Evolutionary conservation across 1,140 invertebrate species (phyloP).

Genomic region (Procambarus clarkii): DNA sequence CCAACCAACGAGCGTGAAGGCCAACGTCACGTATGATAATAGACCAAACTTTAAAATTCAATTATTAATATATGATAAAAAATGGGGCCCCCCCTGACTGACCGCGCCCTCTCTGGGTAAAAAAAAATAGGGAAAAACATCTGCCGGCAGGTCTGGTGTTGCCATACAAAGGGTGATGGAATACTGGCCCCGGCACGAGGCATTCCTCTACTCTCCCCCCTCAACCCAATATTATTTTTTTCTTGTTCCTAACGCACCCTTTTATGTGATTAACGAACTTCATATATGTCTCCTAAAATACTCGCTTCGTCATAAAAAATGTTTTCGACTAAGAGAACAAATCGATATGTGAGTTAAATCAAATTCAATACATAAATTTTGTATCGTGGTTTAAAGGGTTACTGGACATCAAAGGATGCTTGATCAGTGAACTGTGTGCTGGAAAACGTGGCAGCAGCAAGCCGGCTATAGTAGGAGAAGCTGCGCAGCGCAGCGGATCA

Average conservation of each 20-base stretch:
- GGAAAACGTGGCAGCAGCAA: too few species aligned
- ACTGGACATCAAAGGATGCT: background rate
- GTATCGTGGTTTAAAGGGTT: background rate
- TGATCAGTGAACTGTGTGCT: background rate
- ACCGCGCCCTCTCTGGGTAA: conserved; percentile 18
- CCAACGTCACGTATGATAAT: conserved; percentile 56
- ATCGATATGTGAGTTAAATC: background rate
- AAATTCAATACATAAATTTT: conserved; percentile 44
- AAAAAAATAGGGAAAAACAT: conserved; percentile 54
- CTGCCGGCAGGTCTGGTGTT: conserved; percentile 39
- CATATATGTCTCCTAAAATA: background rate
- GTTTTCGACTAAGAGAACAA: background rate
- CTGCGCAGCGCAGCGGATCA: too few species aligned
- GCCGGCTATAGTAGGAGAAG: too few species aligned
- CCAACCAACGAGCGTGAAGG: conserved; percentile 46
- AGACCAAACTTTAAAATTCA: conserved; percentile 55
- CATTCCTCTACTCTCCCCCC: background rate
- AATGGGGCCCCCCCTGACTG: conserved; percentile 47
- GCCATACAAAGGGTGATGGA: conserved; percentile 24
- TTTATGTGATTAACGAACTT: background rate
- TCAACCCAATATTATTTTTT: background rate
- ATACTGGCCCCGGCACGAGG: background rate
- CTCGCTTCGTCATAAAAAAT: background rate
- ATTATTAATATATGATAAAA: conserved; percentile 67
- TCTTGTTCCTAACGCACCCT: background rate